Base-by-base conservation (phyloP, 2,888 invertebrate genomes). In the Platerodrilus igneus region DNA sequence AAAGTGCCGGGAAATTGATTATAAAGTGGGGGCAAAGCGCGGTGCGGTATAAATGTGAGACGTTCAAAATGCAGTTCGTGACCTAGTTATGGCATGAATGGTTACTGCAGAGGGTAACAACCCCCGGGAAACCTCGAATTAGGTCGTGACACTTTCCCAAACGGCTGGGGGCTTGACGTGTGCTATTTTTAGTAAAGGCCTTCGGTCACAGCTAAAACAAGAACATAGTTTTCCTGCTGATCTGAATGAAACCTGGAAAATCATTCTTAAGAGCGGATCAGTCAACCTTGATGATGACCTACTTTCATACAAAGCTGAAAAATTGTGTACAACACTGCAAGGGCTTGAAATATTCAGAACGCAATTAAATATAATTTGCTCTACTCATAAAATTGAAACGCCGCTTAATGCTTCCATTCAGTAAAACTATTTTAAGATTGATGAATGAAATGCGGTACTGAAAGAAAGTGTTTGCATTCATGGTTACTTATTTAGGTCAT, bases 51-150 rank as follows among this genome's bases (percentile, higher is more conserved):
- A 44, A 46, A 44, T 48, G 36, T 19, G 44, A 36, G 40, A 45
- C 46, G 43, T 49, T 47, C 51, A 51, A 47, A 55, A 56, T 61
- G 61, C 60, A 61, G 58, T 56, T 56, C 56, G 56, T 60, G 65
- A 64, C 64, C 63, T 48, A 62, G 53, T 62, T 63, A 48, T 50
- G 47, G 49, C 57, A 60, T 61, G 62, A 62, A 62, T 62, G 62
- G 54, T 55, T 58, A 56, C 56, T 54, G 59, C 56, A 53, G 52
- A 63, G 65, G 65, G 64, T 63, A 63, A 62, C 64, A 65, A 65
- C 64, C 66, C 66, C 58, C 54, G 56, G 55, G 60, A 59, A 57
- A 47, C 57, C 58, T 58, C 51, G 57, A 65, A 62, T 59, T 61
- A 52, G 62, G 62, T 61, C 61, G 53, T 48, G 55, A 53, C 48